phyloP scores from a whole-genome alignment of 2,797 vertebrate genomes.

The Mastacembelus armatus region DNA sequence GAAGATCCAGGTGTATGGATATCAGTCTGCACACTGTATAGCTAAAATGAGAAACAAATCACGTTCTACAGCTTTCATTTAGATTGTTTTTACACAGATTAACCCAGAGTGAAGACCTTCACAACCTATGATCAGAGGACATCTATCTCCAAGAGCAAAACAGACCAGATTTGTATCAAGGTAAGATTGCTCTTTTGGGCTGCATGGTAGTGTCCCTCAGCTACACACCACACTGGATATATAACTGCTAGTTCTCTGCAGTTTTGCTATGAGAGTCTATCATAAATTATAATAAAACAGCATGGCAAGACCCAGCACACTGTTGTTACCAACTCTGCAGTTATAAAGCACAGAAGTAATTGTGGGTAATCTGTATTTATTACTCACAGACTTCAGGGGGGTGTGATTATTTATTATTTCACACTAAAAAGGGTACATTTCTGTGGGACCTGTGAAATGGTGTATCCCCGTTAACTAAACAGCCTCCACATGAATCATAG shows the following conservation, averaged over 20 bases:
- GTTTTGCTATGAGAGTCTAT: conserved; percentile 50
- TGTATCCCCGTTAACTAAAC: conserved; percentile 38
- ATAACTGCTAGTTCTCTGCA: conserved; percentile 59
- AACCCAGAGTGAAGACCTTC: conserved; percentile 57
- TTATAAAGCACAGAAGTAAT: conserved; percentile 77
- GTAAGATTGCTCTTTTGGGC: conserved; percentile 45
- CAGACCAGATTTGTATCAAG: conserved; percentile 47
- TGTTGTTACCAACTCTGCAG: conserved; percentile 68
- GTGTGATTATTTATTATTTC: conserved; percentile 67
- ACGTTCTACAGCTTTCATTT: conserved; percentile 43
- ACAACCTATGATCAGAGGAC: conserved; percentile 45
- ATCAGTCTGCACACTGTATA: conserved; percentile 23
- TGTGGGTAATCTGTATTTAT: conserved; percentile 79
- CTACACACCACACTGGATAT: conserved; percentile 23
- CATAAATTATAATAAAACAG: conserved; percentile 80
- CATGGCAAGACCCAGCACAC: conserved; percentile 43
- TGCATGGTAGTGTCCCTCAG: conserved; percentile 19
- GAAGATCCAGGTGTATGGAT: conserved; percentile 55
- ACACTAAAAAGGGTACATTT: conserved; percentile 18
- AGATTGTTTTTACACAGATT: conserved; percentile 42
- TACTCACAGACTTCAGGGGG: conserved; percentile 67
- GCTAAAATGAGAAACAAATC: conserved; percentile 59
- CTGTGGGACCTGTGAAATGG: conserved; percentile 31
- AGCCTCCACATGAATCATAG: conserved; percentile 60
- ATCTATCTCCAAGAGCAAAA: conserved; percentile 57